Base-by-base conservation (phyloP, 2,797 vertebrate species). In the Margarornis squamiger region DNA sequence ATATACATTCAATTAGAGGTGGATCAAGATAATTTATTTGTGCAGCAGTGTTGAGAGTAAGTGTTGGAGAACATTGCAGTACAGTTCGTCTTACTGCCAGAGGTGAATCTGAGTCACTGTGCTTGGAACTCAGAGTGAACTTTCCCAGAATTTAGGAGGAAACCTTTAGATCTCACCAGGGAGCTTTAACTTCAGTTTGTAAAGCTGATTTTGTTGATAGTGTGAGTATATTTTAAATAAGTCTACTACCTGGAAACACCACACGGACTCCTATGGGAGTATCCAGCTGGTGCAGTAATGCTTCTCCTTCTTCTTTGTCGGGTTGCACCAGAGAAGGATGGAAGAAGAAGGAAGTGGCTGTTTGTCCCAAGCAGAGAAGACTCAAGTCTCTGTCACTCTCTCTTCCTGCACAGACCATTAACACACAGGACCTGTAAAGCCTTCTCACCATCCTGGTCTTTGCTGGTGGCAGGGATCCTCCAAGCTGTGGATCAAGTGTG, bases 11-110 rank as follows among this genome's bases (percentile, higher is more conserved):
- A 95, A 83, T 94, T 95, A 95, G 68, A 90, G 57, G 48, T 74
- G 86, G 91, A 90, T 96, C 67, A 90, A 54, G 57, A 76, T 80
- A 41, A 90, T 97, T 97, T 96, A 90, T 97, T 97, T 96, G 52
- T 93, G 65, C 67, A 94, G 74, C 54, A 57, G 41, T 43, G 24
- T n/a, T 82, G 74, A 87, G 80, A 71, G 32, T 85, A 8, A 58
- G 45, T 77, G 38, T 51, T 76, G 38, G n/a, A 67, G 63, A 87
- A 77, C 63, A 73, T 54, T 88, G 59, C 57, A 63, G 27, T 54
- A 73, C 17, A 79, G 83, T 61, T 92, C 1, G 0, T 82, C 67
- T 89, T 74, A 41, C n/a, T 76, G 71, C 45, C 77, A 76, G 65
- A 77, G 86, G 92, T 90, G 91, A 93, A 85, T 85, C 77, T 90